Base-by-base conservation (phyloP, 2,797 vertebrate genomes). In the Psittacula derbiana region DNA sequence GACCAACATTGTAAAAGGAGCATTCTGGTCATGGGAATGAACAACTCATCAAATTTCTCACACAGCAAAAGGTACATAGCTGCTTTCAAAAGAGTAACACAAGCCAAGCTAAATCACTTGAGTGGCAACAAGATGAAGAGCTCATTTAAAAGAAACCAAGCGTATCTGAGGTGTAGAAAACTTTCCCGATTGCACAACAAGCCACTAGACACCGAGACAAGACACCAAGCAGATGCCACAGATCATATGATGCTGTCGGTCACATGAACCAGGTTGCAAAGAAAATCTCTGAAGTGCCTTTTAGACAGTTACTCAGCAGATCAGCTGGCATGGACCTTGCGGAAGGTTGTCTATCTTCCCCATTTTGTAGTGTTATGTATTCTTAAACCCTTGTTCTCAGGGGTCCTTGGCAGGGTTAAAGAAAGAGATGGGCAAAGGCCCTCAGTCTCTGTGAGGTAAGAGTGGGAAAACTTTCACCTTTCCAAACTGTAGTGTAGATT, bases 161-260 rank as follows among this genome's bases (percentile, higher is more conserved):
- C 12, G 4, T 86, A 10, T 53, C 70, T n/a, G 28, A 80, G 23
- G 52, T 61, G 52, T 43, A 87, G 71, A 64, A 92, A 90, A 61
- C n/a, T 64, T 72, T 50, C 24, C 21, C 4, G 8, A 28, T 95
- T 95, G 73, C 80, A 61, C 73, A 95, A 95, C 13, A 86, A 91
- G 27, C 61, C 52, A 10, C 49, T 25, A 60, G 21, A 11, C 27
- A 5, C 23, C 57, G 72, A 90, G 33, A 73, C 57, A 92, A 88
- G 85, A 75, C 41, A 69, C 27, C 0, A 0, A 25, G 23, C 38
- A 41, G 61, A 49, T 85, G 52, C 72, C 52, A 16, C 0, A 0
- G 60, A 16, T 86, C 82, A 40, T 49, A 15, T 24, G 55, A 62
- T 58, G 46, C 36, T 38, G 6, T 57, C 2, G 1, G 49, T 93